Conservation (phyloP, 2,797 vertebrate species). For the Chelonia mydas region DNA sequence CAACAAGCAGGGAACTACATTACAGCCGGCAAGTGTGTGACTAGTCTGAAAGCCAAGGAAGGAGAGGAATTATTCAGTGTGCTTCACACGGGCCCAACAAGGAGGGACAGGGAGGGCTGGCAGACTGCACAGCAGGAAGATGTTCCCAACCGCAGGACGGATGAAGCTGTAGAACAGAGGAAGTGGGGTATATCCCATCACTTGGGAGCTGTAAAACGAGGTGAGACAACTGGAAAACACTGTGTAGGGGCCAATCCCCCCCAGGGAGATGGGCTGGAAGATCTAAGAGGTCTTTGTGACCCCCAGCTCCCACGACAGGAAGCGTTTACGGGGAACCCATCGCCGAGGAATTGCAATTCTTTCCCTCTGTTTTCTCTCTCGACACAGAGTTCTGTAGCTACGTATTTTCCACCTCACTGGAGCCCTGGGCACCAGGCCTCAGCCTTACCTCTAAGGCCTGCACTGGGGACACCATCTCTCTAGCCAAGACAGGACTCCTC, state of each 20-base stretch:
- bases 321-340: background rate
- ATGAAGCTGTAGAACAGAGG: background rate
- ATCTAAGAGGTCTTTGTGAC: background rate
- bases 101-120: background rate
- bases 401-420: background rate
- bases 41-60: background rate
- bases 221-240: background rate
- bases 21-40: too few relatives aligned
- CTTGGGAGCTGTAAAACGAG: background rate
- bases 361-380: background rate
- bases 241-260: background rate
- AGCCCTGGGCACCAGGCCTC: background rate
- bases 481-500: background rate
- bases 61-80: background rate
- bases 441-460: background rate
- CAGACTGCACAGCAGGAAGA: background rate
- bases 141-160: background rate
- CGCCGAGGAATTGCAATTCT: background rate
- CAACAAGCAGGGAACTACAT: background rate
- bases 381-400: background rate
- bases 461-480: accelerated
- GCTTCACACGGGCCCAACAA: background rate
- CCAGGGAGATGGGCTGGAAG: background rate
- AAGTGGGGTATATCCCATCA: background rate
- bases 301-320: background rate